Evolutionary conservation across 2,113 vertebrate species (phyloP), one percentile per base, ranked within the genome.

Genomic region (Peromyscus californicus): DNA sequence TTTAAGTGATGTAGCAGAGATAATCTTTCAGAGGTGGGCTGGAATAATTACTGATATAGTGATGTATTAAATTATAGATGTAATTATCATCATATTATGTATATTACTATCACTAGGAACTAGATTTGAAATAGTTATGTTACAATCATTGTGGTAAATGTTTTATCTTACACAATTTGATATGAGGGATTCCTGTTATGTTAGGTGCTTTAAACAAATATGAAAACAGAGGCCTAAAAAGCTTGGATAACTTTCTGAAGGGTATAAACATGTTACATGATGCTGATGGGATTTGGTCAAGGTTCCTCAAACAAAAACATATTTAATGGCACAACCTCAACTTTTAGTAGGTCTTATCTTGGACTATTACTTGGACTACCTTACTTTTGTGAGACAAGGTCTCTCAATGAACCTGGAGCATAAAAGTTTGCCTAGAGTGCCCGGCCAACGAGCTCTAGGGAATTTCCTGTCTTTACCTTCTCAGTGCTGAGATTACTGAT

Each of bases 81-180:
- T n/a, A 70, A 88, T 84, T 90, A 76, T 89, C 61, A 91, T 90
- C 8, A 54, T 90, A 78, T 54, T 85, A 59, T 88, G 1, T 19
- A n/a, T 76, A 61, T n/a, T 83, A 21, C 59, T 82, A 74, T 69
- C 54, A 65, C 15, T 59, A 88, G 57, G 42, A 95, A 75, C 51
- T 31, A 78, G 15, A 88, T 94, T 82, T 91, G n/a, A 85, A 90
- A 69, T 57, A 69, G 5, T n/a, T 80, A 69, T 70, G 54, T 83
- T 8, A 19, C 5, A 54, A 75, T 24, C 12, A 95, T 57, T 54
- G n/a, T 51, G 67, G n/a, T 29, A 88, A 90, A 15, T 94, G 39
- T 89, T 93, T 96, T 95, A 75, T 92, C 48, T 70, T 74, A 51
- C 2, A 67, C 12, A 93, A 24, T 42, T 94, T 67, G 79, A 89